Base-by-base conservation (phyloP, 2,113 vertebrate species). In the Engraulis encrasicolus region DNA sequence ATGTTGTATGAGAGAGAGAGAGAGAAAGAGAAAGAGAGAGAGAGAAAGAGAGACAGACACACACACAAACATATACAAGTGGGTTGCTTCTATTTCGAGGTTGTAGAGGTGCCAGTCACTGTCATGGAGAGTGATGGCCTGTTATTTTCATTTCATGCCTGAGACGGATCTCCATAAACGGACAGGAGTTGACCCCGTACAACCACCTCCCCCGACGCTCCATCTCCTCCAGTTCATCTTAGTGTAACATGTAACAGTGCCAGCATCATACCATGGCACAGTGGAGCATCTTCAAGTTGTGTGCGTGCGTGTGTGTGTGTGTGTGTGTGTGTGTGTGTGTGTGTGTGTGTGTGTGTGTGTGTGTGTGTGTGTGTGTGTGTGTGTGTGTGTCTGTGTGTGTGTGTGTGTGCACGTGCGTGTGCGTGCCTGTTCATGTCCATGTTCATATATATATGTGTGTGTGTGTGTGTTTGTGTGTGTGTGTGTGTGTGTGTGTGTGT, bases 61-160 rank as follows among this genome's bases (percentile, higher is more conserved):
- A 31, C 66, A 71, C 5, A 14, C 40, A 45, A 5, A 45, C 40
- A 45, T 9, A 45, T 9, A 45, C 40, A 45, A 3, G 9, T 9
- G 4, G 3, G 40, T 45, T 45, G 3, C 17, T 74, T 31, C 66
- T 74, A 74, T 74, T 74, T 74, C 23, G 66, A 74, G 66, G 34
- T 74, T 74, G 66, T 31, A 74, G 66, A 74, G 66, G 27, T 74
- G 66, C 66, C 66, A 74, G 66, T 74, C 66, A 74, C 66, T 34
- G 66, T 74, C 66, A 74, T 31, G 15, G 27, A 15, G 66, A 34
- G 27, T 14, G 27, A 74, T 31, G 66, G 27, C 66, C 66, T 74
- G 66, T 74, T 74, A 74, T 74, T 74, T 74, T 74, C 66, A 17
- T 74, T 27, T 74, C 66, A 74, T 31, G 14, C 66, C 23, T 1